These are phyloP conservation scores for Dione vanillae DNA, from an alignment of 2,888 invertebrate species.

Conservation along the genomic window DNA sequence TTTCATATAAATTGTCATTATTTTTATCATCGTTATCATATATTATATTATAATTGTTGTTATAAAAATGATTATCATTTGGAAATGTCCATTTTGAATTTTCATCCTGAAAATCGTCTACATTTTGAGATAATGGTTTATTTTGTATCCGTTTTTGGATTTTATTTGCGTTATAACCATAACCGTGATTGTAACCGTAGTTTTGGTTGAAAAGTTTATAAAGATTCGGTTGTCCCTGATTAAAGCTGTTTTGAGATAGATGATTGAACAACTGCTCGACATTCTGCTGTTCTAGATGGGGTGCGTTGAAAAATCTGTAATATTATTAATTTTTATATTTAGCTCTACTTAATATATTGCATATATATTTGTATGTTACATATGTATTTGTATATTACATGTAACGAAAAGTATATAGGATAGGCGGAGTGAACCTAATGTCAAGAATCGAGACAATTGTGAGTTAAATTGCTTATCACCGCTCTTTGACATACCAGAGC, in stretches of 20 bases:
- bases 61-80: constrained; percentile 43
- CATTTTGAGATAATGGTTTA: constrained; percentile 51
- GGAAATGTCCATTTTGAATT: constrained; percentile 66
- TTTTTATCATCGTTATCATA: constrained; percentile 24
- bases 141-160: constrained; percentile 71
- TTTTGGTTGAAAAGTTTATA: constrained; percentile 41
- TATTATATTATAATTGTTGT: constrained; percentile 25
- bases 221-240: constrained; percentile 43
- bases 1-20: constrained; percentile 25
- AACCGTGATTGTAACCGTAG: constrained; percentile 46
- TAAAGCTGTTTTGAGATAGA: constrained; percentile 55
- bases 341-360: too few relatives aligned
- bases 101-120: constrained; percentile 46
- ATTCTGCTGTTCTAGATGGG: constrained; percentile 61
- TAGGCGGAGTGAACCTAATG: too few relatives aligned
- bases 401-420: too few relatives aligned
- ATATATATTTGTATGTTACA: too few relatives aligned
- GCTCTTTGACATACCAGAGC: too few relatives aligned
- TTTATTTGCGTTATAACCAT: constrained; percentile 55
- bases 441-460: too few relatives aligned
- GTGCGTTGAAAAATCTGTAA: constrained; percentile 87
- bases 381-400: too few relatives aligned
- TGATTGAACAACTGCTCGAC: constrained; percentile 73
- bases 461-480: too few relatives aligned
- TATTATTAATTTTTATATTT: too few relatives aligned